Evolutionary conservation across 2,797 vertebrate species (phyloP), one percentile per base, ranked within the genome.

Genomic region (Phalanger gymnotis): DNA sequence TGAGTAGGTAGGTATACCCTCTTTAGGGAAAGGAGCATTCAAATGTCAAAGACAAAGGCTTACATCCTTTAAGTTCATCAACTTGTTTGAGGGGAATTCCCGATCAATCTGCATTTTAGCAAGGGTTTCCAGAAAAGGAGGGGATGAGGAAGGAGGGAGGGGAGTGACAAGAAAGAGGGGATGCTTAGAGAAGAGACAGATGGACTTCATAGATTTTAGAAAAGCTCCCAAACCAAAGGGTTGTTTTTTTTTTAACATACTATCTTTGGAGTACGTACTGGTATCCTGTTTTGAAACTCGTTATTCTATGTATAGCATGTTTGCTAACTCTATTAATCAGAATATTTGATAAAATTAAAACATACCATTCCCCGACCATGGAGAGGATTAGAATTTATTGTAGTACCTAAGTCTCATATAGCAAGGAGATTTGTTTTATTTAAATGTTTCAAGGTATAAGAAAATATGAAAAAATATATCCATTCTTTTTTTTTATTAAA

Each of bases 401-500:
- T 87, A 87, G 73, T 1, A 51, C 9, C 40, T 87, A 28, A 87
- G 28, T 87, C 40, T 87, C 73, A 51, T 30, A 0, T 27, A 58
- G 34, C 14, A 73, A 53, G 56, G 31, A 56, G 27, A 92, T 11
- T 31, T 61, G 12, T 96, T 92, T 95, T 93, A 89, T 95, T 95
- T 58, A 96, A 93, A 11, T 1, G 7, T 57, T 4, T 90, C 91
- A 93, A 7, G 94, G 93, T 92, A 56, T 92, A 93, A 94, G 91
- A 96, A 92, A 92, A 22, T 30, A 28, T 90, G 47, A 91, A 34
- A 81, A 40, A 94, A 66, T 30, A 66, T 73, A 47, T 73, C 73
- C 56, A 66, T 93, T 97, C 91, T 94, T 91, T 34, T 90, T 92
- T 87, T 95, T 96, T 92, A 31, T n/a, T n/a, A 94, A 56, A 53